phyloP scores from a whole-genome alignment of 2,888 invertebrate species.

The Harmothoe impar region DNA sequence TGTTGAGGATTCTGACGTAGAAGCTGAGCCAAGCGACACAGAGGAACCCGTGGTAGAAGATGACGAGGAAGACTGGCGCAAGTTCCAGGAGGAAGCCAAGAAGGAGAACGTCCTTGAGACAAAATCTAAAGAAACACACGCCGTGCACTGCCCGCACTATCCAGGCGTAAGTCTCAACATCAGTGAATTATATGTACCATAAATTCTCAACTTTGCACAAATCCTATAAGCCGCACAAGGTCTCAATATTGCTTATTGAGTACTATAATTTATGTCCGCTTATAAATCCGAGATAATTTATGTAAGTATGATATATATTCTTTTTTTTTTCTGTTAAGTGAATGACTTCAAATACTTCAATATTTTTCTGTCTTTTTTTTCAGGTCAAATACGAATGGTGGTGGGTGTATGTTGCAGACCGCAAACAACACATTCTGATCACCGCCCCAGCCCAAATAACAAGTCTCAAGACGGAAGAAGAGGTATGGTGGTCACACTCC shows the following conservation, averaged over 20 bases:
- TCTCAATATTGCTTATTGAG: neutral
- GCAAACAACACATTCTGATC: conserved; percentile 94
- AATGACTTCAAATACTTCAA: neutral
- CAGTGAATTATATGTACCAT: no score
- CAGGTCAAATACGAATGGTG: conserved; percentile 98
- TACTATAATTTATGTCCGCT: neutral
- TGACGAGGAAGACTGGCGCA: conserved; percentile 96
- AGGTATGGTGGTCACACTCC: conserved; percentile 87
- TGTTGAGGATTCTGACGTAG: conserved; percentile 68
- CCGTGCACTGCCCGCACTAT: conserved; percentile 98
- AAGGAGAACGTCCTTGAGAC: conserved; percentile 93
- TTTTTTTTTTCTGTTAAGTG: no score
- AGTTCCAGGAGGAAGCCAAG: conserved; percentile 91
- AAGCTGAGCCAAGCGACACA: conserved; percentile 67
- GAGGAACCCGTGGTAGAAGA: conserved; percentile 71
- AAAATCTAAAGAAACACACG: conserved; percentile 95
- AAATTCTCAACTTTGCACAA: no score
- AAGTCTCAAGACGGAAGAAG: conserved; percentile 93
- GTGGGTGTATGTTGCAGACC: conserved; percentile 99
- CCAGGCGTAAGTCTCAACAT: conserved; percentile 88
- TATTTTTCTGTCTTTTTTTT: conserved; percentile 66
- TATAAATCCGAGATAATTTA: no score
- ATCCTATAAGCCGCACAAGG: neutral
- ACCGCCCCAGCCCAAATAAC: conserved; percentile 97
- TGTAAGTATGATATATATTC: no score